Evolutionary conservation across 2,113 vertebrate species (phyloP).

Genomic region (Urocitellus parryii): DNA sequence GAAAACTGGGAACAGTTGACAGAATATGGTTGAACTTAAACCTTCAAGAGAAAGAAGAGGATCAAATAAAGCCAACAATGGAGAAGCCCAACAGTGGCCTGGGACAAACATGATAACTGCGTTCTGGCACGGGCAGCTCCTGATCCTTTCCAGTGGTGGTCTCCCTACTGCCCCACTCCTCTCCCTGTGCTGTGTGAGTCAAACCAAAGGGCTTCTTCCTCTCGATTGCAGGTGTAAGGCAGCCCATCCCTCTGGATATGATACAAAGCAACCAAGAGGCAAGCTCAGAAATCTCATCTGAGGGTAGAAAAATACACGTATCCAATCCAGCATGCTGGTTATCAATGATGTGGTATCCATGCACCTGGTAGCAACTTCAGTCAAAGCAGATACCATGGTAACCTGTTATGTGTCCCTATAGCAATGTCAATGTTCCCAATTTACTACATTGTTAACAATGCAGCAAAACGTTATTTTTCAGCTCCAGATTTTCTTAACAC

Average conservation of each 20-base stretch:
- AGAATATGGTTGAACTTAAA: conserved; percentile 59
- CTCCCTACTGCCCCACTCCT: fast-evolving
- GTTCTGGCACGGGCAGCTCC: neutral
- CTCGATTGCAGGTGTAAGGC: neutral
- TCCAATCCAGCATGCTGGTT: neutral
- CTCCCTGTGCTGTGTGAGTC: neutral
- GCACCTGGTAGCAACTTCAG: neutral
- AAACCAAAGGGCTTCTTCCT: neutral
- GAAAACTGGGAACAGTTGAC: conserved; percentile 69
- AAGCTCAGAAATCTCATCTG: neutral
- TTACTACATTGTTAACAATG: neutral
- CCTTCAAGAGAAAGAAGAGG: neutral
- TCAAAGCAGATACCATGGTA: neutral
- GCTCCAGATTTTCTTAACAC: conserved; percentile 35
- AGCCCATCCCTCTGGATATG: neutral
- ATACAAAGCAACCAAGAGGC: neutral
- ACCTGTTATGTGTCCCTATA: neutral
- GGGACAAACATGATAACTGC: neutral
- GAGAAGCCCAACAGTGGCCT: neutral
- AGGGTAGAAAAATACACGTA: neutral
- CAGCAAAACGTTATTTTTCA: conserved; percentile 8
- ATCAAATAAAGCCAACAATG: neutral
- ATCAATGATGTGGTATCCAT: neutral
- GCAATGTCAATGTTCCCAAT: neutral
- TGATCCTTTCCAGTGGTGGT: neutral